Base-by-base conservation (phyloP, 2,888 invertebrate species). In the Hofmannophila pseudospretella region DNA sequence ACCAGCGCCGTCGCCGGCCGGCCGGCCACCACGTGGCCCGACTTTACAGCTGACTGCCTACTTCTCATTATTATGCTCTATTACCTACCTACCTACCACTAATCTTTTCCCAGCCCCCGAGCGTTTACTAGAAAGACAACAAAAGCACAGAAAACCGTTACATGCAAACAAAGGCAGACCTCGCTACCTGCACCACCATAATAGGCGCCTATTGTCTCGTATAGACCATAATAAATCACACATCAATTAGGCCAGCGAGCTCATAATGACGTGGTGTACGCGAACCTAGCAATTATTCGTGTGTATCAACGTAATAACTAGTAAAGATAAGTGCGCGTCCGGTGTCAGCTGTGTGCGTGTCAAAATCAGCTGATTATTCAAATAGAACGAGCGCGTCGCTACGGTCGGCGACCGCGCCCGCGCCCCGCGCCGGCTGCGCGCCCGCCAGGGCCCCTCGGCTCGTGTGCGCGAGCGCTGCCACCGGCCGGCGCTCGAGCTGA, bases 291-390 rank as follows among this genome's bases (percentile, higher is more conserved):
- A 63, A 62, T 63, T 58, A 65, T 58, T 38, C 42, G 43, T 45
- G 54, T 53, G 49, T 51, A 47, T 39, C 36, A 45, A 37, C 56
- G 51, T 41, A 37, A 67, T 52, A 35, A 67, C 53, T 62, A 67
- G 56, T 51, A 53, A 56, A 67, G 75, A 80, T 80, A 84, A 77
- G 67, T 72, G 67, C 68, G 73, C 75, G 75, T 68, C 58, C 61
- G 64, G 73, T 70, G 77, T 81, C 85, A 84, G 86, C 86, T 84
- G 84, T 80, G 65, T 67, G 78, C 79, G 84, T 82, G 86, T 88
- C 87, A 87, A 82, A 88, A 88, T 86, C 87, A 88, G 87, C 87
- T 88, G 87, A 86, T 86, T 84, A 87, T 84, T 84, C 84, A 86
- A 86, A 87, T 86, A 86, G 80, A 80, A 78, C 75, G 74, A 74